These are phyloP conservation scores for Pedionomus torquatus DNA, from an alignment of 2,113 vertebrate species.

Conservation along the genomic window DNA sequence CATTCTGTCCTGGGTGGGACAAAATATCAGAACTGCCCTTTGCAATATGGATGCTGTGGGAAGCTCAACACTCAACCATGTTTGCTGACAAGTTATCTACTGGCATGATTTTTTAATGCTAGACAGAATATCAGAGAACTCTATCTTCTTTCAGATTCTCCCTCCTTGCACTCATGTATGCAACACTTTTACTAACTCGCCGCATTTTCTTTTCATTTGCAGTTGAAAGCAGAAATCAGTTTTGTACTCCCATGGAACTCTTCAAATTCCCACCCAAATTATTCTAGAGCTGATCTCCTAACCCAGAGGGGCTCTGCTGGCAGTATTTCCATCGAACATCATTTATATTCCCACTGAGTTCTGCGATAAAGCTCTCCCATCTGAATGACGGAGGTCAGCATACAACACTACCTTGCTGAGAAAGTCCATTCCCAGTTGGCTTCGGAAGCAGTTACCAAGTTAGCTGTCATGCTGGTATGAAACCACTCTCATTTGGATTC, in stretches of 20 bases:
- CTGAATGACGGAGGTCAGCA: not conserved
- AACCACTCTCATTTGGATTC: not conserved
- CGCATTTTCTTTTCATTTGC: conserved; percentile 3
- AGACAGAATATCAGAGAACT: not conserved
- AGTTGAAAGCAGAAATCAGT: not conserved
- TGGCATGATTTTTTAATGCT: not conserved
- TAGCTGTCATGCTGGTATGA: not conserved
- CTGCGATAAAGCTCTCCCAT: not conserved
- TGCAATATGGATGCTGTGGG: not conserved
- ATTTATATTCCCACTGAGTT: not conserved
- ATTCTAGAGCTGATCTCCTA: conserved; percentile 17
- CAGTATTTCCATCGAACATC: not conserved
- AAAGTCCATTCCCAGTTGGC: not conserved
- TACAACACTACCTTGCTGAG: not conserved
- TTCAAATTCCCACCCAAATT: conserved; percentile 6
- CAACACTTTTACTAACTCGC: not conserved
- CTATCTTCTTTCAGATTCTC: not conserved
- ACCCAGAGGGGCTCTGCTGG: not conserved
- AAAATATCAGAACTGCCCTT: not conserved
- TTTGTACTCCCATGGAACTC: not conserved
- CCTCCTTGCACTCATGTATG: not conserved
- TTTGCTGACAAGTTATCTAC: not conserved
- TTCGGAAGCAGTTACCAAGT: not conserved
- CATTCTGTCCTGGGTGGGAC: not conserved
- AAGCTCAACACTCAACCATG: not conserved